A percentile compares a stretch with the other conserved stretches of the same genome.
phyloP scores from a whole-genome alignment of 92 coral and sea anemone genomes.

The Micromussa lordhowensis region DNA sequence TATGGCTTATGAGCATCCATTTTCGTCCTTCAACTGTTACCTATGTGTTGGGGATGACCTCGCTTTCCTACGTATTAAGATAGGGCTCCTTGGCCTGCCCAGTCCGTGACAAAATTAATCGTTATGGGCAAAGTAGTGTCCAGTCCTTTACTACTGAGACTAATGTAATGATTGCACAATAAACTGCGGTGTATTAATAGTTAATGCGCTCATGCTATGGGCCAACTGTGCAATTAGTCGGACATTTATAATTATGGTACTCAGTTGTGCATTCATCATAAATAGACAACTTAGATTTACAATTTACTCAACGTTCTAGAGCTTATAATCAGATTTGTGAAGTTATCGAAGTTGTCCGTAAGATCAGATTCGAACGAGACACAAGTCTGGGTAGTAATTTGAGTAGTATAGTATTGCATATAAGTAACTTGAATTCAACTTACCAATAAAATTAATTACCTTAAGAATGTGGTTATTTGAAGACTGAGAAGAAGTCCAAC shows the following conservation, averaged over 20 bases:
- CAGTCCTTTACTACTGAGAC: background rate
- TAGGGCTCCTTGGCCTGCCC: background rate
- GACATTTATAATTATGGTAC: background rate
- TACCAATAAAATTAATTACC: slow-evolving; percentile 9
- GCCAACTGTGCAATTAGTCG: background rate
- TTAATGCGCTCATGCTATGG: background rate
- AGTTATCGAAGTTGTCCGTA: background rate
- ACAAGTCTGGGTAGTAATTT: background rate
- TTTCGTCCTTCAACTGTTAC: background rate
- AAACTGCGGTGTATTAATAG: background rate
- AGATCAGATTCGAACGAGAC: background rate
- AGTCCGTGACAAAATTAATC: background rate
- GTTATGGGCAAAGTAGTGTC: background rate
- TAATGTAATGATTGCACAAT: background rate
- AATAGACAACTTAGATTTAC: background rate
- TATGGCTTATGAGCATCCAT: background rate
- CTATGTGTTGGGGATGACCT: background rate
- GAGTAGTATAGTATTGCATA: background rate
- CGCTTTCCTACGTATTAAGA: background rate
- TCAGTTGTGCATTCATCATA: background rate
- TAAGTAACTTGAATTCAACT: background rate
- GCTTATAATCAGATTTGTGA: background rate
- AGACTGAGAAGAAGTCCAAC: slow-evolving; percentile 7
- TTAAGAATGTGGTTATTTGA: background rate
- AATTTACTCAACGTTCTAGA: background rate